Base-by-base conservation (phyloP, 2,113 vertebrate species). In the Sialia sialis region DNA sequence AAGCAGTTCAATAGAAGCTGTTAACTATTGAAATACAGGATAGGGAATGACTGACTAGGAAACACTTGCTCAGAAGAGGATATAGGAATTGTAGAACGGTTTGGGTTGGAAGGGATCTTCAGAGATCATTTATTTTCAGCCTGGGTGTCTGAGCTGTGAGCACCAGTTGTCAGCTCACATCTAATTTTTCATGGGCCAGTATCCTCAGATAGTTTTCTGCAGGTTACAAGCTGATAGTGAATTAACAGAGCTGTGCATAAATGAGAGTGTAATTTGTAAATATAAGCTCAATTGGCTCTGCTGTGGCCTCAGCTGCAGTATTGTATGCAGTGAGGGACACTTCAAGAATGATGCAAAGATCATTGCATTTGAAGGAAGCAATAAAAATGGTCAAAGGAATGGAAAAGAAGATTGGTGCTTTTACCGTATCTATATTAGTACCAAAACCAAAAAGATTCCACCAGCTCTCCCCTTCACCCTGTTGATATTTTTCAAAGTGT, bases 401-500 rank as follows among this genome's bases (percentile, higher is more conserved):
- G 43, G 62, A 76, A 75, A 41, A 62, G 38, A 66, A 27, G 20
- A 30, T 22, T 48, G 16, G 8, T 72, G 17, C 23, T 51, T 83
- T 83, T 69, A 41, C 36, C 66, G 9, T 73, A 6, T 66, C 32
- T 49, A 9, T 56, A 29, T 30, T 52, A 36, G 18, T 74, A 44
- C n/a, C 26, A 81, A 84, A 80, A 46, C 0, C 32, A 74, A 54
- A 70, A 60, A 18, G 30, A 13, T 16, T 25, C 3, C 6, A 16
- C 18, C 4, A 14, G 8, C 3, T 6, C 3, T 39, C 18, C 2
- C 8, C 2, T 55, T 59, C 27, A 38, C 22, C 14, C 34, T 19
- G 46, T 23, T 66, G 49, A 18, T 84, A 44, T 38, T 88, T 89
- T 67, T 38, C 41, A 51, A 51, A 29, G 36, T 74, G 9, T 67